Evolutionary conservation across 2,888 invertebrate genomes (phyloP), one percentile per base, ranked within the genome.

Genomic region (Cantharis lateralis): DNA sequence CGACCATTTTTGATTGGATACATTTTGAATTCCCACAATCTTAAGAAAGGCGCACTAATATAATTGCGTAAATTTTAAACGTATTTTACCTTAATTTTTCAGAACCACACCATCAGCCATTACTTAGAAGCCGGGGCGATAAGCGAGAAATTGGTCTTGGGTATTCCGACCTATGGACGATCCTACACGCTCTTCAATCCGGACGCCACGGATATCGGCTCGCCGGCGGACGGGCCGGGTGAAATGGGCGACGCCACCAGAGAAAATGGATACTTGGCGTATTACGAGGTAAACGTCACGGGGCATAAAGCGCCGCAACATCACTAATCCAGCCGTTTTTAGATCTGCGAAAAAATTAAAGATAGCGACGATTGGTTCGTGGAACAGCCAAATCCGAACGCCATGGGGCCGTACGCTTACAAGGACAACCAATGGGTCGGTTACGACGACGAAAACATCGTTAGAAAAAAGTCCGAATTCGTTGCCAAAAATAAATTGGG

Each of bases 351-450:
- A 89, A 92, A 93, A 75, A 89, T 97, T 0, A 91, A 92, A 72
- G 92, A 91, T 61, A 91, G 94, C 24, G 93, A 94, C 71, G 92
- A 92, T 0, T 98, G 97, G 97, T 93, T 92, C 15, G 94, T 97
- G 9, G 93, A 94, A 81, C 92, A 95, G 79, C 95, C 96, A 0
- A 94, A 96, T 87, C 91, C 93, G 0, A 91, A 92, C 26, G 94
- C 94, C 0, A 95, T 97, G 93, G 97, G 96, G 0, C 98, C 98
- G 0, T 97, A 96, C 84, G 97, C 97, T 1, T 95, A 90, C 87
- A 93, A 92, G 80, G 95, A 92, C 18, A 94, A 96, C 88, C 97
- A 97, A 88, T 98, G 97, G 97, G 97, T 97, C 1, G 96, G 97
- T 0, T 97, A 96, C 85, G 97, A 97, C 84, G 97, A 97, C 84